phyloP scores from a whole-genome alignment of 30 jellyfish, hydroid and myxozoan species.

The Haliclystus octoradiatus region DNA sequence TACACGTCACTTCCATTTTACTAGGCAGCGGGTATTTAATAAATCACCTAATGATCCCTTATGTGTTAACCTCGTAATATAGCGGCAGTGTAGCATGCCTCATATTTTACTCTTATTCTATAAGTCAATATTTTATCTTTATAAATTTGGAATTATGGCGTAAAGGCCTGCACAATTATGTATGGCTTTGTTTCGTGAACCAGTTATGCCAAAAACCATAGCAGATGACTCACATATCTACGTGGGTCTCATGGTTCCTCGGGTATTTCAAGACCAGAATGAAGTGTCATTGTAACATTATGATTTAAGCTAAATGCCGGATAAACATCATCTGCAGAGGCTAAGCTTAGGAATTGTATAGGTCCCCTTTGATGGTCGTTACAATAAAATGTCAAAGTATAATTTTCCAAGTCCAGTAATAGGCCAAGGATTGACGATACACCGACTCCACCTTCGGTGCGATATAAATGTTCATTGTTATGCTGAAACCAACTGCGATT shows the following conservation, averaged over 20 bases:
- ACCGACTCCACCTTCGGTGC: constrained; percentile 92
- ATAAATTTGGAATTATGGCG: no score
- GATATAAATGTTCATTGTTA: constrained; percentile 77
- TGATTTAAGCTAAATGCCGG: constrained; percentile 94
- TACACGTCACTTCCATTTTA: no score
- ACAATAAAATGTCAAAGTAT: constrained; percentile 66
- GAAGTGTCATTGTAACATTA: constrained; percentile 81
- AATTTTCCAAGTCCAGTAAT: constrained; percentile 61
- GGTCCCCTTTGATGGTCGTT: constrained; percentile 91
- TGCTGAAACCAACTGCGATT: constrained; percentile 98
- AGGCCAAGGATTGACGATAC: constrained; percentile 85
- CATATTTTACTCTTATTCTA: no score
- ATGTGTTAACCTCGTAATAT: no score
- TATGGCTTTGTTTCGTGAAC: no score
- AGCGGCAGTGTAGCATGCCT: no score
- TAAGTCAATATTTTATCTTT: no score
- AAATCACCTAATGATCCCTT: no score
- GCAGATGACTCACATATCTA: no score
- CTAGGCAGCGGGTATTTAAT: no score
- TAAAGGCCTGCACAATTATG: no score
- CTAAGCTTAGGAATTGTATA: constrained; percentile 67
- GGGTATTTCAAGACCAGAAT: constrained; percentile 74
- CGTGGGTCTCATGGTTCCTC: not conserved
- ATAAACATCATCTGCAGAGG: constrained; percentile 75
- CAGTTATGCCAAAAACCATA: no score